Evolutionary conservation across 2,113 vertebrate species (phyloP).

Genomic region (Tympanuchus pallidicinctus): DNA sequence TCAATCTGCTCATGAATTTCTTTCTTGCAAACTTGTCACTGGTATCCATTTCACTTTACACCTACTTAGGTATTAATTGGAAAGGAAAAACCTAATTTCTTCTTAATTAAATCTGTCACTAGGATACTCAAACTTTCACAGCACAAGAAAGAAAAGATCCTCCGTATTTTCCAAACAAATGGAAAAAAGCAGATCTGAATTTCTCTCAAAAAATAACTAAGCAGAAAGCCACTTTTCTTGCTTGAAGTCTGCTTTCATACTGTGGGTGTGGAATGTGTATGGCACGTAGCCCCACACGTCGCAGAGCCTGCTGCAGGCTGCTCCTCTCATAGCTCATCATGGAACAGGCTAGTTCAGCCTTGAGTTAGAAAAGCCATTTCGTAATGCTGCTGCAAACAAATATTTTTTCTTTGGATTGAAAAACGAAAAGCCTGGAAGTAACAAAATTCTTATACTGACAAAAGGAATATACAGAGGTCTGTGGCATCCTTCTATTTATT

Average conservation of each 20-base stretch:
- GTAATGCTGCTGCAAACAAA: neutral
- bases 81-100: neutral
- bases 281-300: rapidly evolving
- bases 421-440: neutral
- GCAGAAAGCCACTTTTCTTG: neutral
- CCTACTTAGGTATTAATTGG: neutral
- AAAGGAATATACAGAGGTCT: neutral
- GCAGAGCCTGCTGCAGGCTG: neutral
- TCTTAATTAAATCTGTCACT: neutral
- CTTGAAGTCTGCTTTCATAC: neutral
- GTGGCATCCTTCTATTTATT: neutral
- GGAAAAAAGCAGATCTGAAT: neutral
- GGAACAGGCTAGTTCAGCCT: neutral
- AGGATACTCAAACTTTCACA: neutral
- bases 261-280: rapidly evolving
- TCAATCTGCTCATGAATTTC: neutral
- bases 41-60: neutral
- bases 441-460: neutral
- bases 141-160: neutral
- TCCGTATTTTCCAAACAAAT: neutral
- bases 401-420: neutral
- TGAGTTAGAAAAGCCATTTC: neutral
- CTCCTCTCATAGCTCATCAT: neutral
- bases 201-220: neutral
- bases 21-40: neutral